These are phyloP conservation scores for Nothoprocta perdicaria DNA, from an alignment of 2,113 vertebrate genomes.

Conservation along the genomic window DNA sequence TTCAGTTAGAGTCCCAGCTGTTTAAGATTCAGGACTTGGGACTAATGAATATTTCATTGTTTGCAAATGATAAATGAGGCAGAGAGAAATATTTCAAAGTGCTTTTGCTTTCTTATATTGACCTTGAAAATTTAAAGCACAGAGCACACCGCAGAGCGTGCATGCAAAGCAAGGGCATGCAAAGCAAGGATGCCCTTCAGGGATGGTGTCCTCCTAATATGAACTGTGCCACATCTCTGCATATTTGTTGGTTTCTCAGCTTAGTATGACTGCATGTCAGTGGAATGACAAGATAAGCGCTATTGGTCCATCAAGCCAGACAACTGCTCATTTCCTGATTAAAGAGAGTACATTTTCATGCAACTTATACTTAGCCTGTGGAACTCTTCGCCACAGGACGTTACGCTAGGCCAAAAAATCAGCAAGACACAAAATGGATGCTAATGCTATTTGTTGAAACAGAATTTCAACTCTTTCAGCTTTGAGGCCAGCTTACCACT, in stretches of 20 bases:
- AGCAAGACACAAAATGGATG: not conserved
- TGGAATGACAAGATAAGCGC: constrained; percentile 36
- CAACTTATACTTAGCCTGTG: constrained; percentile 48
- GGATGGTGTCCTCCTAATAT: not conserved
- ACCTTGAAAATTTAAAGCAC: not conserved
- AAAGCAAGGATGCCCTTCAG: not conserved
- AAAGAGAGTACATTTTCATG: constrained; percentile 35
- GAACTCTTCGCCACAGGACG: constrained; percentile 19
- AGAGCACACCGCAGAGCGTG: not conserved
- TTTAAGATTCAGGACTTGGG: not conserved
- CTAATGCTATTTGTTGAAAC: constrained; percentile 36
- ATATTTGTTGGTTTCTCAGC: constrained; percentile 16
- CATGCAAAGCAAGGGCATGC: not conserved
- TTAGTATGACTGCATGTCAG: not conserved
- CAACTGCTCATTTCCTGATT: constrained; percentile 26
- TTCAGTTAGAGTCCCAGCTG: not conserved
- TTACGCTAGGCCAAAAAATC: constrained; percentile 36
- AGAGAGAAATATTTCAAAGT: not conserved
- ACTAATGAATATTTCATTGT: constrained; percentile 39
- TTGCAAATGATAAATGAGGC: constrained; percentile 30
- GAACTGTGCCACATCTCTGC: not conserved
- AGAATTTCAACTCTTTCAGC: constrained; percentile 8
- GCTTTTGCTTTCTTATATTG: not conserved
- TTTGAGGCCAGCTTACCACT: constrained; percentile 1
- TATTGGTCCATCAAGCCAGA: constrained; percentile 42